phyloP scores from a whole-genome alignment of 2,113 vertebrate genomes.

The Garra rufa region DNA sequence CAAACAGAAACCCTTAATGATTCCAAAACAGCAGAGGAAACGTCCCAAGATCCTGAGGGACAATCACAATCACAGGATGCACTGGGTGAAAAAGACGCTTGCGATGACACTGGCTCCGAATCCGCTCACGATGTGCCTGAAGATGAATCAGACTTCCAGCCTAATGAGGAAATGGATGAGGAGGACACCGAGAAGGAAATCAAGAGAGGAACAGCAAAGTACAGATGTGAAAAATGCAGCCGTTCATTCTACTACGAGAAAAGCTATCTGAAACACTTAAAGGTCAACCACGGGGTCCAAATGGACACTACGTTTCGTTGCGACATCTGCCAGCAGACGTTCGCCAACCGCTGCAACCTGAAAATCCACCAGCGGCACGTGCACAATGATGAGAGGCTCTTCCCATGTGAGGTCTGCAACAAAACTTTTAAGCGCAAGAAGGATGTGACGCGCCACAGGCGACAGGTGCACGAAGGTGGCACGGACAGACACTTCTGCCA shows the following conservation, averaged over 20 bases:
- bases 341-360: constrained; percentile 95
- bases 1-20: constrained; percentile 70
- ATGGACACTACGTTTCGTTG: constrained; percentile 85
- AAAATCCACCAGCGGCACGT: constrained; percentile 94
- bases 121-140: constrained; percentile 63
- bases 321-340: constrained; percentile 89
- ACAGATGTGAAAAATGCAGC: constrained; percentile 80
- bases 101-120: constrained; percentile 45
- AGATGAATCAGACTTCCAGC: constrained; percentile 53
- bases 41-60: not conserved
- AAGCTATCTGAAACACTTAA: constrained; percentile 79
- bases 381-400: constrained; percentile 91
- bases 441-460: constrained; percentile 90
- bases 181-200: constrained; percentile 60
- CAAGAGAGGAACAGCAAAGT: constrained; percentile 73
- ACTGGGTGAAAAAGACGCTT: constrained; percentile 22
- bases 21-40: constrained; percentile 44
- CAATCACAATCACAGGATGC: constrained; percentile 11
- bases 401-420: constrained; percentile 85
- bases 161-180: constrained; percentile 39
- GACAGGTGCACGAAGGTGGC: constrained; percentile 93
- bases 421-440: constrained; percentile 98
- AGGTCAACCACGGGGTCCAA: constrained; percentile 82
- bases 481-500: constrained; percentile 83
- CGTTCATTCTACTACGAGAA: constrained; percentile 78